phyloP scores from a whole-genome alignment of 2,888 invertebrate genomes.

The Amphipoea oculea region DNA sequence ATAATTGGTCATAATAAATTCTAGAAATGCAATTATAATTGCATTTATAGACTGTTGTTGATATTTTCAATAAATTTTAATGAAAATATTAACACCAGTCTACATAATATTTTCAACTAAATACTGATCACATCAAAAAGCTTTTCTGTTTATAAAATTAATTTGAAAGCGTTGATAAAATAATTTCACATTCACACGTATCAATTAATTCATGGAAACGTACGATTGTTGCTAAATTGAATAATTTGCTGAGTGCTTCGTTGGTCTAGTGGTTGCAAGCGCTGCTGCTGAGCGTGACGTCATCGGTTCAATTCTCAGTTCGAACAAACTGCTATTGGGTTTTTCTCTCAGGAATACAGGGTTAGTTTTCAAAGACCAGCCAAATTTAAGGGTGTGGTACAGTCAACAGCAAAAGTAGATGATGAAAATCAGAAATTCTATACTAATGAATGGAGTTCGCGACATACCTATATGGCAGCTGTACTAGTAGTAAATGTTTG shows the following conservation, averaged over 20 bases:
- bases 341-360: not conserved
- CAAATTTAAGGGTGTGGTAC: too few relatives aligned
- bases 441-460: too few relatives aligned
- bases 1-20: not conserved
- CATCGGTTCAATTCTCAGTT: not conserved
- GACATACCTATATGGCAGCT: too few relatives aligned
- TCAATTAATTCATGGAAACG: not conserved
- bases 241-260: not conserved
- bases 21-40: not conserved
- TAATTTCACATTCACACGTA: not conserved
- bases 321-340: not conserved
- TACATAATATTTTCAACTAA: not conserved
- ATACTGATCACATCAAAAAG: not conserved
- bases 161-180: not conserved
- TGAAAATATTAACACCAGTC: not conserved
- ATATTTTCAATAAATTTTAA: not conserved
- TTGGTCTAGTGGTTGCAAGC: not conserved
- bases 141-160: not conserved
- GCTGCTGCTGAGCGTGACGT: not conserved
- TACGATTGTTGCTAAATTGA: not conserved
- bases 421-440: too few relatives aligned
- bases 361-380: too few relatives aligned
- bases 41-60: too few relatives aligned
- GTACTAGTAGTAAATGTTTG: too few relatives aligned
- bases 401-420: too few relatives aligned